Conservation (phyloP, 1,140 invertebrate species). For the Lasioglossum baleicum region DNA sequence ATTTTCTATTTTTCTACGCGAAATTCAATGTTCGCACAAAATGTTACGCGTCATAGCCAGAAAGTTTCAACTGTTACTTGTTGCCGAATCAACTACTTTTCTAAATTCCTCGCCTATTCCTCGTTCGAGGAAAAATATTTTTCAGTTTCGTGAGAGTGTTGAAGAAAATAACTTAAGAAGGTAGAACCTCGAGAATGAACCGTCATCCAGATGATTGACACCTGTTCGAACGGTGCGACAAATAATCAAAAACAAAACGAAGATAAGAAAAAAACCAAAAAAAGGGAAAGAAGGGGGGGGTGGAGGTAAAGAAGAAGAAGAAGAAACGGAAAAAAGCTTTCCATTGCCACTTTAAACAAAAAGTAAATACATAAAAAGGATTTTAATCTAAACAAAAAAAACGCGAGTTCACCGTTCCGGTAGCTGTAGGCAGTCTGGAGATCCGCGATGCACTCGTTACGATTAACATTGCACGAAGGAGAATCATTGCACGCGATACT, state of each 20-base stretch:
- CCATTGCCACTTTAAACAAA: slow-evolving; percentile 6
- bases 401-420: slow-evolving; percentile 3
- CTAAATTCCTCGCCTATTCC: slow-evolving; percentile 2
- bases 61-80: slow-evolving; percentile 28
- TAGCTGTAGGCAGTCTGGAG: neutral
- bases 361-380: neutral
- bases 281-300: neutral
- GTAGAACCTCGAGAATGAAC: neutral
- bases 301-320: neutral
- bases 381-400: neutral
- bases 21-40: slow-evolving; percentile 10
- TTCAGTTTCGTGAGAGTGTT: slow-evolving; percentile 4
- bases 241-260: slow-evolving; percentile 37
- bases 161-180: neutral
- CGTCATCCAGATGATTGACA: slow-evolving; percentile 4
- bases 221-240: slow-evolving; percentile 36
- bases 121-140: neutral
- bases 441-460: slow-evolving; percentile 57
- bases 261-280: neutral
- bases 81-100: slow-evolving; percentile 11
- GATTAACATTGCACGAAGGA: slow-evolving; percentile 49
- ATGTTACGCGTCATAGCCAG: slow-evolving; percentile 33
- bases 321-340: neutral
- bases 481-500: slow-evolving; percentile 1
- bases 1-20: slow-evolving; percentile 43